Evolutionary conservation across 2,888 invertebrate species (phyloP), one percentile per base, ranked within the genome.

Genomic region (Sinelater perroti): DNA sequence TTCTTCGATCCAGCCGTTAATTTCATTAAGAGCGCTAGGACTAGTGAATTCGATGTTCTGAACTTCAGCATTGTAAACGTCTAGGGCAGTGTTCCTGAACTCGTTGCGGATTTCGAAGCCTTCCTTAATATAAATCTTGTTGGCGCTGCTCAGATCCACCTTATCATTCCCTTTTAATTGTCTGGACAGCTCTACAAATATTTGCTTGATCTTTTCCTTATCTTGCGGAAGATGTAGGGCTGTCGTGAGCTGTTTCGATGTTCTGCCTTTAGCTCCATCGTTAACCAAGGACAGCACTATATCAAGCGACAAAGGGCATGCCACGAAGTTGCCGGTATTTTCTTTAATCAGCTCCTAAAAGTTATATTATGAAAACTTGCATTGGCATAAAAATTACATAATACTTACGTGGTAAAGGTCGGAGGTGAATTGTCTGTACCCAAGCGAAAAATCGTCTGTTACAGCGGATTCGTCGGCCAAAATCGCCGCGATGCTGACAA

Each of bases 91-190:
- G 3, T 80, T 76, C 64, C 83, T 80, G 61, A 86, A 86, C 10
- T 78, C 71, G 0, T 82, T 70, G n/a, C 82, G 79, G 1, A 91
- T 66, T n/a, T 79, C 71, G 44, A 84, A 81, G 1, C 79, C 80
- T 5, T 72, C 44, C 64, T 83, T 83, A 0, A 88, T 77, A 70
- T 86, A 93, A 3, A 93, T 78, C 64, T 87, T 87, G 56, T 76
- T 76, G 4, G 77, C 75, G 1, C 71, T 62, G 0, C 62, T 61
- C 2, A 77, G 62, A 4, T 62, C 67, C 26, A 67, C 55, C 2
- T 68, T 64, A 13, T 62, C 56, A n/a, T 55, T 59, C 6, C 49
- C 59, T 33, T 63, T 60, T 3, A 72, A 56, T 16, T 58, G 31
- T 10, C 69, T 64, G 18, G 60, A 54, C 21, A 70, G 24, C 3